Percentiles rank a stretch among this genome's conserved stretches.
Conservation (phyloP, 2,113 vertebrate genomes). For the Pontoporia blainvillei region DNA sequence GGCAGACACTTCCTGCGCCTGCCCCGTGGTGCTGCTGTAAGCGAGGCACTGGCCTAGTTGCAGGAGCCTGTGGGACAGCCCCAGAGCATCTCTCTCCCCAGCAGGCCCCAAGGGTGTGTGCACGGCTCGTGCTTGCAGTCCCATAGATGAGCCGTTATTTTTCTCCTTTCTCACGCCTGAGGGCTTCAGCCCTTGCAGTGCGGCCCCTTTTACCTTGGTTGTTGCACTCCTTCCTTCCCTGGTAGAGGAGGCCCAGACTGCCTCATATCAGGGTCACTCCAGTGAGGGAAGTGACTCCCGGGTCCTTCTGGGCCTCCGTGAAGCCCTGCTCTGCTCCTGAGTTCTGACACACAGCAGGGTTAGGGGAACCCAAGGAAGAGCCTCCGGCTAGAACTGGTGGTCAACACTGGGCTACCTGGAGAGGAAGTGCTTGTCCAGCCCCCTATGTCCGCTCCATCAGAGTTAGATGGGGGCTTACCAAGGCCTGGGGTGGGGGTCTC, state of each 20-base stretch:
- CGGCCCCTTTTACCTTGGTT: background rate
- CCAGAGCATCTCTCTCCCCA: background rate
- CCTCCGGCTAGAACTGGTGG: background rate
- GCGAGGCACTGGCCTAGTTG: background rate
- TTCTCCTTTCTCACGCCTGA: background rate
- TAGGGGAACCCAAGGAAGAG: background rate
- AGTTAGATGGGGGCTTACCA: background rate
- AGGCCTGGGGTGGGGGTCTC: background rate
- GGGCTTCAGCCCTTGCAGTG: background rate
- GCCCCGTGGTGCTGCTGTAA: background rate
- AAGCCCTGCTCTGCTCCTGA: background rate
- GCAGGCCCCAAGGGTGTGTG: fast-evolving
- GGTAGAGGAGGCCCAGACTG: background rate
- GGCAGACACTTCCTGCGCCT: background rate
- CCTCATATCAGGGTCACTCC: background rate
- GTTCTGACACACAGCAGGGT: background rate
- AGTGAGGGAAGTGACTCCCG: background rate
- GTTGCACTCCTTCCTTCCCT: background rate
- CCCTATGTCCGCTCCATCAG: fast-evolving
- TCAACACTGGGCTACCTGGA: background rate
- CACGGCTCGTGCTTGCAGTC: fast-evolving
- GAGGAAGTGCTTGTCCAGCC: fast-evolving
- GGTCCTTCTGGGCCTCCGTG: background rate
- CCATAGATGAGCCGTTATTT: fast-evolving
- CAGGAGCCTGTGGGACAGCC: too few species aligned